These are phyloP conservation scores for Macrobrachium rosenbergii DNA, from an alignment of 1,140 invertebrate species.

Conservation along the genomic window DNA sequence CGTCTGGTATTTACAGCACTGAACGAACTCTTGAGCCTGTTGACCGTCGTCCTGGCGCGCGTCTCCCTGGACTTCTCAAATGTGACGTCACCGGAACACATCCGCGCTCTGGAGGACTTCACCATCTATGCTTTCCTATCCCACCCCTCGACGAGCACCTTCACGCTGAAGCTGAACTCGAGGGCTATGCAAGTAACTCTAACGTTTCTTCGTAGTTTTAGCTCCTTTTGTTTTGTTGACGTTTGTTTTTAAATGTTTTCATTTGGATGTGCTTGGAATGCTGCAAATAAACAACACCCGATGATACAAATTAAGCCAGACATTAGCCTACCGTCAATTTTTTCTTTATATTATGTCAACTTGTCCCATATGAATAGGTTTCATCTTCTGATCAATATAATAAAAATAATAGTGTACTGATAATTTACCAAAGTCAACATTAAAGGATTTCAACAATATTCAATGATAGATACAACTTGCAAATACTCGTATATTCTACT, in stretches of 20 bases:
- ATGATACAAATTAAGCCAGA: too few species aligned
- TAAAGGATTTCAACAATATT: too few species aligned
- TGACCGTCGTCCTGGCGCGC: background rate
- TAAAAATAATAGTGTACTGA: too few species aligned
- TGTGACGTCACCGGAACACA: constrained; percentile 9
- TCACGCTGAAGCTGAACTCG: constrained; percentile 29
- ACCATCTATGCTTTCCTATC: constrained; percentile 11
- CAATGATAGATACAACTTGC: too few species aligned
- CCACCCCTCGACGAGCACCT: constrained; percentile 39
- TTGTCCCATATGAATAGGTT: too few species aligned
- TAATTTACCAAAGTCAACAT: too few species aligned
- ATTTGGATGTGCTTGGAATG: too few species aligned
- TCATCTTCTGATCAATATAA: too few species aligned
- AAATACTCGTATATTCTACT: too few species aligned
- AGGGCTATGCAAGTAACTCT: constrained; percentile 5
- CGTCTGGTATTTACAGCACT: background rate
- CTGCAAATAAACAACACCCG: too few species aligned
- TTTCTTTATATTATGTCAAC: too few species aligned
- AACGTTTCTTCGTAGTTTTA: background rate
- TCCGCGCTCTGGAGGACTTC: background rate
- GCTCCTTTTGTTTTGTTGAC: background rate
- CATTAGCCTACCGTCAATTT: too few species aligned
- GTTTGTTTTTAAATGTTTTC: background rate
- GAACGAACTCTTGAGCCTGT: background rate
- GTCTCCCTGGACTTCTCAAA: constrained; percentile 26